phyloP scores from a whole-genome alignment of 1,140 invertebrate species.

The Portunus trituberculatus region DNA sequence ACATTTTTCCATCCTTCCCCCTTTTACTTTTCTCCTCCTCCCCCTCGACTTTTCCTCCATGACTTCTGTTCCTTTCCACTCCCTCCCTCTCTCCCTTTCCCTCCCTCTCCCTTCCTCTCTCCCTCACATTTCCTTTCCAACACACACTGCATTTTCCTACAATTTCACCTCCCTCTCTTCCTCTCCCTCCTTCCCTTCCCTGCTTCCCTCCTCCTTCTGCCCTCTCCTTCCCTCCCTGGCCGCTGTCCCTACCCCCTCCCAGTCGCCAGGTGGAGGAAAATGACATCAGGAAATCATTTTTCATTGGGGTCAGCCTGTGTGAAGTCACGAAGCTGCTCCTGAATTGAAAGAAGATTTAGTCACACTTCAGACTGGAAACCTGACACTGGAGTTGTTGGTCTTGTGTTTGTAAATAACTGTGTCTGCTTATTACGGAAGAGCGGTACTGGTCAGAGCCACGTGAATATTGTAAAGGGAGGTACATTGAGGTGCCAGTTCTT shows the following conservation, averaged over 20 bases:
- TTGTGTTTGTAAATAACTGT: too few species aligned
- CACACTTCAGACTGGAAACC: too few species aligned
- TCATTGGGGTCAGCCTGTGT: too few species aligned
- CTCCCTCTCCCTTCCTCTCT: not conserved
- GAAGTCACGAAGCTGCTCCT: too few species aligned
- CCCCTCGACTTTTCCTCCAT: not conserved
- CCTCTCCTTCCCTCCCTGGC: not conserved
- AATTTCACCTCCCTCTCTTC: not conserved
- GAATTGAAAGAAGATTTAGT: too few species aligned
- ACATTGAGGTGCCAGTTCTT: too few species aligned
- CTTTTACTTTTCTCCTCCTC: not conserved
- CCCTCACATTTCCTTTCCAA: not conserved
- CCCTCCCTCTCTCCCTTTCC: not conserved
- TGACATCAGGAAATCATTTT: too few species aligned
- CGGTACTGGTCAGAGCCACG: too few species aligned
- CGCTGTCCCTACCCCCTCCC: not conserved
- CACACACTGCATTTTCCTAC: not conserved
- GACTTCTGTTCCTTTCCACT: not conserved
- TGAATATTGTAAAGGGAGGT: too few species aligned
- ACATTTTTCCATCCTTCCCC: not conserved
- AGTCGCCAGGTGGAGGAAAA: too few species aligned
- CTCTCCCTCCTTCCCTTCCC: constrained; percentile 16
- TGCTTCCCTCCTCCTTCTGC: not conserved
- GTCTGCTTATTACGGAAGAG: too few species aligned
- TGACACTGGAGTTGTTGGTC: too few species aligned